A percentile compares a stretch with the other conserved stretches of the same genome.
phyloP scores from a whole-genome alignment of 2,113 vertebrate genomes.

The Mobula hypostoma region DNA sequence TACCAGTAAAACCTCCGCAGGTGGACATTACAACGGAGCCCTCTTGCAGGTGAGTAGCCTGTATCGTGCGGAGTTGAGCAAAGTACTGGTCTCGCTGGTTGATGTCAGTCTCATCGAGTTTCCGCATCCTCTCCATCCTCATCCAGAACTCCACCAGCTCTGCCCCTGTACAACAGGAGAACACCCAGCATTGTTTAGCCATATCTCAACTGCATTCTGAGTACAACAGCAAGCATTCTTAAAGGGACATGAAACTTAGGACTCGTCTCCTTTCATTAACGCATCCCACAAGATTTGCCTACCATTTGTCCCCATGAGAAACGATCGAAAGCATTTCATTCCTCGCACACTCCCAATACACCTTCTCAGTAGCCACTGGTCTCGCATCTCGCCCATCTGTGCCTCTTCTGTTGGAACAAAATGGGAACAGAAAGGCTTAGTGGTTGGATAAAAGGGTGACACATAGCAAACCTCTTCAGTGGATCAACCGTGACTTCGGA shows the following conservation, averaged over 20 bases:
- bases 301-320: conserved; percentile 55
- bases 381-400: conserved; percentile 42
- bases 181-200: background rate
- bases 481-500: background rate
- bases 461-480: background rate
- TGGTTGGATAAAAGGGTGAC: background rate
- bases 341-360: conserved; percentile 53
- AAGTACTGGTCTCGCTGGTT: conserved; percentile 49
- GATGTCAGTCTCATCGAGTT: conserved; percentile 47
- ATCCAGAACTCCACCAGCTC: conserved; percentile 62
- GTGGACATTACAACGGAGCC: conserved; percentile 51
- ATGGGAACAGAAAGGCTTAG: background rate
- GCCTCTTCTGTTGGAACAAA: background rate
- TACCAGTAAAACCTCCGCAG: conserved; percentile 50
- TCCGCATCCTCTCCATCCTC: conserved; percentile 55
- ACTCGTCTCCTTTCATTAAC: too few relatives aligned
- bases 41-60: conserved; percentile 56
- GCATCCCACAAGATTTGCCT: too few relatives aligned
- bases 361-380: conserved; percentile 57
- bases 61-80: conserved; percentile 53
- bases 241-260: too few relatives aligned
- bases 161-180: conserved; percentile 50
- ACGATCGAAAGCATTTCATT: conserved; percentile 53
- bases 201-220: too few relatives aligned
- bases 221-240: too few relatives aligned